These are phyloP conservation scores for Leptodirus hochenwartii DNA, from an alignment of 2,888 invertebrate genomes.

Conservation along the genomic window DNA sequence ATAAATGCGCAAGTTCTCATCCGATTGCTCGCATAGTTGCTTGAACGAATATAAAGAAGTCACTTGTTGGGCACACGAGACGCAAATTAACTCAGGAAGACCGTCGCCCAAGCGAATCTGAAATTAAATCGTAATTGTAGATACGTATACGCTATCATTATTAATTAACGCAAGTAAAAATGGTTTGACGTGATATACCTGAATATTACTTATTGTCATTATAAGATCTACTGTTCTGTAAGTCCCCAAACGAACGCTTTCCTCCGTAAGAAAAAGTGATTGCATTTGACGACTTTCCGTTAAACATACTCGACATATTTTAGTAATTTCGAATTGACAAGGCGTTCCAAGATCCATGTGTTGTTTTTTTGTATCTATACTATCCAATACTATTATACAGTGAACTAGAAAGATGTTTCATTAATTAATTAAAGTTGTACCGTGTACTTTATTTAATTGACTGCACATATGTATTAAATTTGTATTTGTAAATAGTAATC, in stretches of 20 bases:
- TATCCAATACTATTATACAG: too few species aligned
- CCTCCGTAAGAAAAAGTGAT: slow-evolving; percentile 27
- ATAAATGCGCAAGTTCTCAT: slow-evolving; percentile 26
- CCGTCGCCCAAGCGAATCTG: slow-evolving; percentile 30
- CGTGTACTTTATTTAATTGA: too few species aligned
- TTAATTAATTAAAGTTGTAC: too few species aligned
- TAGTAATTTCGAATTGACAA: slow-evolving; percentile 26
- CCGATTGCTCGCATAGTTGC: slow-evolving; percentile 29
- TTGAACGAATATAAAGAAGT: slow-evolving; percentile 29
- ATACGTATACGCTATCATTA: too few species aligned
- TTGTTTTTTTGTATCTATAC: slow-evolving; percentile 21
- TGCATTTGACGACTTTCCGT: slow-evolving; percentile 28
- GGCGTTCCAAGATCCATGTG: slow-evolving; percentile 12
- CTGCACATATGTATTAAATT: slow-evolving; percentile 8
- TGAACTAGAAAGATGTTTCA: too few species aligned
- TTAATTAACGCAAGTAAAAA: not conserved
- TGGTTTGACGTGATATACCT: slow-evolving; percentile 23
- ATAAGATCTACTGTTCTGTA: slow-evolving; percentile 28
- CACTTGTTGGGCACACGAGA: slow-evolving; percentile 29
- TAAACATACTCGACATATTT: slow-evolving; percentile 30
- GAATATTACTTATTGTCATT: slow-evolving; percentile 25
- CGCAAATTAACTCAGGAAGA: slow-evolving; percentile 27
- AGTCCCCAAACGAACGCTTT: slow-evolving; percentile 23
- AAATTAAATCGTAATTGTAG: slow-evolving; percentile 12
- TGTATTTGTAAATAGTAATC: slow-evolving; percentile 17